phyloP scores from a whole-genome alignment of 92 coral and sea anemone species.

The Blastomussa wellsi region DNA sequence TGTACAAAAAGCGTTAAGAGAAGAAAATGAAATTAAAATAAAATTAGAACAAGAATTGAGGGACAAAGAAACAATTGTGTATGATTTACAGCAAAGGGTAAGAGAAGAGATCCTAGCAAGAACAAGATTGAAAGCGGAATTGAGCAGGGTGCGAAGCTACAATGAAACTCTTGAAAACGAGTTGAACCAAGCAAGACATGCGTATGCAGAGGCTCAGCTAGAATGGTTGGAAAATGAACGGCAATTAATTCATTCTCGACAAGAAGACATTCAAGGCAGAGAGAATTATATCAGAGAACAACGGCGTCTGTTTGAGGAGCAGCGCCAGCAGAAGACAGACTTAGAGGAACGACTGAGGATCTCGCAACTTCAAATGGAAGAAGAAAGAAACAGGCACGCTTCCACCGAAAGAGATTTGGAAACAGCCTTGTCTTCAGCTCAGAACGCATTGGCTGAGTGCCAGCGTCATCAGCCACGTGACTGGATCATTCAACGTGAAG shows the following conservation, averaged over 20 bases:
- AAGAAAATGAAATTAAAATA: too few species aligned
- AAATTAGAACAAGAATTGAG: not conserved
- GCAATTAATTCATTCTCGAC: too few species aligned
- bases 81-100: not conserved
- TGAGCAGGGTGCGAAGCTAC: too few species aligned
- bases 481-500: constrained; percentile 50
- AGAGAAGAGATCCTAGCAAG: not conserved
- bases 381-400: constrained; percentile 44
- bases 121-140: not conserved
- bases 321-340: constrained; percentile 52
- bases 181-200: not conserved
- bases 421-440: constrained; percentile 53
- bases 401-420: constrained; percentile 51
- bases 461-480: constrained; percentile 45
- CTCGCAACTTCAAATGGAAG: constrained; percentile 55
- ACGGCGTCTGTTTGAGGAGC: constrained; percentile 56
- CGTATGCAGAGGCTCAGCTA: too few species aligned
- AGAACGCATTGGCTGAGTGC: constrained; percentile 61
- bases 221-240: not conserved
- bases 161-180: not conserved
- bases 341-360: constrained; percentile 60
- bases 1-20: too few species aligned
- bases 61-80: not conserved
- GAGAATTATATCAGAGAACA: constrained; percentile 56
- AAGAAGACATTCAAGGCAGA: too few species aligned